Percentiles rank a stretch among this genome's conserved stretches.
These are phyloP conservation scores for Odontesthes bonariensis DNA, from an alignment of 2,113 vertebrate species.

Conservation along the genomic window DNA sequence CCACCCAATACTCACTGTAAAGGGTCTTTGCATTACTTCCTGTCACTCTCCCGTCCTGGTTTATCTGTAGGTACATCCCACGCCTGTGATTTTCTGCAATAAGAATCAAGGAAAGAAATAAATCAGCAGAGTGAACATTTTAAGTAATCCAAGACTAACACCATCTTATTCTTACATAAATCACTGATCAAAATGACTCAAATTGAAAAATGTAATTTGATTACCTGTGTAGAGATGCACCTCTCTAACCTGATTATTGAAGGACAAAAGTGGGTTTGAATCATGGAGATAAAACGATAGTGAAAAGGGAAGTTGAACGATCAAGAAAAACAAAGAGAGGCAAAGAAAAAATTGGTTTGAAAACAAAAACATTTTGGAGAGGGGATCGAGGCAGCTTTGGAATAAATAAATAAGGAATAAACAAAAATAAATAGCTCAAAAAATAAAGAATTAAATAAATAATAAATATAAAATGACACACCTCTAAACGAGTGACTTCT, in stretches of 20 bases:
- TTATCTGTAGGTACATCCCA: slow-evolving; percentile 79
- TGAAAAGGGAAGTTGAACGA: slow-evolving; percentile 53
- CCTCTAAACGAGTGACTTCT: slow-evolving; percentile 12
- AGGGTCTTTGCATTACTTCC: slow-evolving; percentile 63
- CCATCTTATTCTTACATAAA: not conserved
- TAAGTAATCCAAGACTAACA: not conserved
- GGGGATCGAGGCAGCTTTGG: not conserved
- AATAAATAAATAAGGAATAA: slow-evolving; percentile 35
- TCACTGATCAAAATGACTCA: not conserved
- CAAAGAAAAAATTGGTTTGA: slow-evolving; percentile 11
- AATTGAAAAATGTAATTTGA: slow-evolving; percentile 20
- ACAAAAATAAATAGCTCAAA: slow-evolving; percentile 48
- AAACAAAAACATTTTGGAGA: slow-evolving; percentile 62
- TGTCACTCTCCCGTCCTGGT: slow-evolving; percentile 72
- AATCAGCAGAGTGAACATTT: not conserved
- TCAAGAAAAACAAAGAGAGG: slow-evolving; percentile 38
- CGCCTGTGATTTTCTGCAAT: slow-evolving; percentile 76
- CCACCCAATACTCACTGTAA: slow-evolving; percentile 70
- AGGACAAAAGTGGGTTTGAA: slow-evolving; percentile 74
- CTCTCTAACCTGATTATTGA: slow-evolving; percentile 74
- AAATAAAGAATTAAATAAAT: not conserved
- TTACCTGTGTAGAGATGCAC: slow-evolving; percentile 83
- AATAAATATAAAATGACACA: slow-evolving; percentile 38
- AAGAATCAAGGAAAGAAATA: slow-evolving; percentile 2
- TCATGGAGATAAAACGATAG: slow-evolving; percentile 72